Evolutionary conservation across 2,888 invertebrate genomes (phyloP), one percentile per base, ranked within the genome.

Genomic region (Esperia sulphurella): DNA sequence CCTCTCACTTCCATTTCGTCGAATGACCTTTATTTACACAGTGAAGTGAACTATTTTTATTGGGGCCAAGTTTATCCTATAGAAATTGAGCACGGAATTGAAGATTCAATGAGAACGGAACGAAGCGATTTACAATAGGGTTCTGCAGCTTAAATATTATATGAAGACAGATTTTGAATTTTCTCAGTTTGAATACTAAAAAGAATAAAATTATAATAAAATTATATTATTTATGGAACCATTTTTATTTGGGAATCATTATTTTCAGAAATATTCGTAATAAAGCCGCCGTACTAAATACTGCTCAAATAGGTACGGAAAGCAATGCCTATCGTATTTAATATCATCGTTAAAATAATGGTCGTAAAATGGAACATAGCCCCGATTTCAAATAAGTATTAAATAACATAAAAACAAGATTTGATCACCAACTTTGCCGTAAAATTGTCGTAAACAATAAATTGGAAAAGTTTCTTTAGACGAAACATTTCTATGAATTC

Each of bases 341-440:
- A 44, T 44, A 28, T 21, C 44, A 12, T 37, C 44, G 28, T 37
- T 41, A 42, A 38, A 47, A 43, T 41, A 47, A 48, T 41, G 33
- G 38, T 41, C 31, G 35, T 47, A 49, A 43, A 42, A 12, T 21
- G 29, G 14, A 38, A 28, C 42, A 33, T 43, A 39, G 46, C 46
- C 40, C 35, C 49, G 45, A 51, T 54, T 54, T 46, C 41, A 43
- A 51, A 51, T 54, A 44, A 41, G 50, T 47, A 50, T 50, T 48
- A 49, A 54, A 54, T 46, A 51, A 50, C 51, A 51, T 54, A 54
- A 54, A 53, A 54, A 48, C 45, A 45, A 47, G 43, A 52, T 47
- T 52, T 52, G 44, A 48, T 48, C 43, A 42, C 37, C 14, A 45
- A 46, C 44, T 46, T 51, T 42, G 37, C 48, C 52, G 42, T 52